Percentiles rank a stretch among this genome's conserved stretches.
Evolutionary conservation across 2,113 vertebrate genomes (phyloP).

Genomic region (Myocastor coypus): DNA sequence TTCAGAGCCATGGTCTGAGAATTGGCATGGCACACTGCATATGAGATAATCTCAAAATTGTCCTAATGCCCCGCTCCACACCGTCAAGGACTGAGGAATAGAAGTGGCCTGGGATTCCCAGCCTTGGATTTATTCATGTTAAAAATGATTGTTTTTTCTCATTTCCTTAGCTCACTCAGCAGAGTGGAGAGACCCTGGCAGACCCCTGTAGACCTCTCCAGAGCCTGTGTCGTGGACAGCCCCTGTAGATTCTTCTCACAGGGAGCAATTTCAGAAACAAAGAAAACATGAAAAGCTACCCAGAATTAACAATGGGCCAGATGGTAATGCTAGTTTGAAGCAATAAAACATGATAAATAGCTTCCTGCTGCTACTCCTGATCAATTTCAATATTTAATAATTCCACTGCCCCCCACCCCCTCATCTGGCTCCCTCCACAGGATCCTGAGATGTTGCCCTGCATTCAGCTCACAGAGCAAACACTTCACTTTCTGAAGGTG

Average conservation of each 20-base stretch:
- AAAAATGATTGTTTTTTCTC: slow-evolving; percentile 53
- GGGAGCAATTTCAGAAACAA: slow-evolving; percentile 77
- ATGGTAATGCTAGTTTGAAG: slow-evolving; percentile 79
- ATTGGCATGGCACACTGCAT: rapidly evolving
- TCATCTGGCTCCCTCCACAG: slow-evolving; percentile 45
- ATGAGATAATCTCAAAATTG: not conserved
- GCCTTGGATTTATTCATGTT: not conserved
- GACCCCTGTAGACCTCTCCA: slow-evolving; percentile 33
- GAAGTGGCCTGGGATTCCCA: not conserved
- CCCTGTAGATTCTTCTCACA: slow-evolving; percentile 46
- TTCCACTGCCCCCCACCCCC: slow-evolving; percentile 61
- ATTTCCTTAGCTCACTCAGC: slow-evolving; percentile 54
- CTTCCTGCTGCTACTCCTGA: slow-evolving; percentile 77
- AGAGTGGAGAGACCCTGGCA: slow-evolving; percentile 44
- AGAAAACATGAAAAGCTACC: slow-evolving; percentile 75
- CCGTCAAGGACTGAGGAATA: not conserved
- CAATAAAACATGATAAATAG: slow-evolving; percentile 81
- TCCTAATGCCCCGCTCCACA: too few species aligned
- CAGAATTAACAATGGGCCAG: slow-evolving; percentile 83
- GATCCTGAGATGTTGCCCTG: not conserved
- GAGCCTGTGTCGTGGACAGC: not conserved
- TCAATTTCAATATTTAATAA: slow-evolving; percentile 83
- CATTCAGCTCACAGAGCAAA: not conserved
- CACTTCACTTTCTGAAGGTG: slow-evolving; percentile 56
- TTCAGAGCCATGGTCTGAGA: not conserved